phyloP scores from a whole-genome alignment of 2,888 invertebrate species.

The Congeria kusceri region DNA sequence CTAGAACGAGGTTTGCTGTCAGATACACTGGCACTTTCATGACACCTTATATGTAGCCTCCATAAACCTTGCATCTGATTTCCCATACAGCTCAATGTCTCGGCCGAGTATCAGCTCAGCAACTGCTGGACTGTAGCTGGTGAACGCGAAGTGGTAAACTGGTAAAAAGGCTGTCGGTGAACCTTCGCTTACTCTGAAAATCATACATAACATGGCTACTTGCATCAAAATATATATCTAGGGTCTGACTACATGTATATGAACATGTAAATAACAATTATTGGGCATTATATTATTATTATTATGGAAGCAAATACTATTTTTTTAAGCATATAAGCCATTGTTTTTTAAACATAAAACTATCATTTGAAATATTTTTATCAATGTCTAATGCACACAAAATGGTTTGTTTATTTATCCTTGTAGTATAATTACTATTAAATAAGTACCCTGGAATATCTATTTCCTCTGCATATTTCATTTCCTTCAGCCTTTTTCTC shows the following conservation, averaged over 20 bases:
- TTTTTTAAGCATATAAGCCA: too few relatives aligned
- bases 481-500: slow-evolving; percentile 72
- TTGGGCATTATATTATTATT: too few relatives aligned
- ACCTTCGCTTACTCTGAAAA: slow-evolving; percentile 77
- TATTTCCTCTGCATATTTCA: slow-evolving; percentile 73
- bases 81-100: slow-evolving; percentile 80
- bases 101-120: slow-evolving; percentile 75
- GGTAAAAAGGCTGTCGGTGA: slow-evolving; percentile 76
- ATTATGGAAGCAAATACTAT: too few relatives aligned
- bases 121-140: slow-evolving; percentile 76
- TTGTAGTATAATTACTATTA: not conserved
- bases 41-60: slow-evolving; percentile 82
- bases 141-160: slow-evolving; percentile 82
- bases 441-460: slow-evolving; percentile 71
- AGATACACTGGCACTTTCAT: not conserved
- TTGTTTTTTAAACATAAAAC: too few relatives aligned
- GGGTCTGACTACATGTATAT: too few relatives aligned
- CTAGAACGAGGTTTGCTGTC: too few relatives aligned
- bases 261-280: too few relatives aligned
- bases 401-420: too few relatives aligned
- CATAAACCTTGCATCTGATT: slow-evolving; percentile 82
- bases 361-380: too few relatives aligned
- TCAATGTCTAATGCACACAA: too few relatives aligned
- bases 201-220: too few relatives aligned
- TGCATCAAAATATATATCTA: too few relatives aligned